phyloP scores from a whole-genome alignment of 2,888 invertebrate genomes.

The Eurytoma californica region DNA sequence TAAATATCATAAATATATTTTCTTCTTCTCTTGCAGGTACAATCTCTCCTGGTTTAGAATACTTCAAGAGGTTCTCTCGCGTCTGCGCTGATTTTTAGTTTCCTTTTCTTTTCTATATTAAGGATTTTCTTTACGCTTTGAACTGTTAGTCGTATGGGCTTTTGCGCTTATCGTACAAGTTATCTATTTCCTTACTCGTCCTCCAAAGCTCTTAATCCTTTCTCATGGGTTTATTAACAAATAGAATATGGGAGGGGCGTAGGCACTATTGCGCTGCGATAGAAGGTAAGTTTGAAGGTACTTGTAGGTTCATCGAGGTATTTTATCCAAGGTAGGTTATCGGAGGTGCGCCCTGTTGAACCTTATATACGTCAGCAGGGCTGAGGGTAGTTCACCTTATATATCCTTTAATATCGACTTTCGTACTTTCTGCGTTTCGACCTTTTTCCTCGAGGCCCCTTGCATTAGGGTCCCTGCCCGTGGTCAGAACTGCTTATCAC shows the following conservation, averaged over 20 bases:
- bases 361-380: slow-evolving; percentile 15
- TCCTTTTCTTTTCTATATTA: slow-evolving; percentile 14
- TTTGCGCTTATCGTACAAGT: no score
- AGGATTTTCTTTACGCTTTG: no score
- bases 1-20: slow-evolving; percentile 54
- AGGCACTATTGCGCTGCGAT: slow-evolving; percentile 73
- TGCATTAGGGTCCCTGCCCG: slow-evolving; percentile 63
- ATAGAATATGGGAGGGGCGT: slow-evolving; percentile 61
- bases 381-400: slow-evolving; percentile 18
- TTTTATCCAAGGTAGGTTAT: slow-evolving; percentile 68
- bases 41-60: slow-evolving; percentile 23
- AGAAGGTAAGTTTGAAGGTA: slow-evolving; percentile 73
- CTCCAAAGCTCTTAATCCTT: background rate
- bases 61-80: slow-evolving; percentile 5
- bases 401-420: slow-evolving; percentile 23
- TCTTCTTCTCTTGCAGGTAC: slow-evolving; percentile 38
- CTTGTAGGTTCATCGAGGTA: slow-evolving; percentile 73
- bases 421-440: slow-evolving; percentile 50
- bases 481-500: slow-evolving; percentile 74
- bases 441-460: slow-evolving; percentile 56
- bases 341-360: slow-evolving; percentile 33
- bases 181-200: no score
- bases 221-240: slow-evolving; percentile 35
- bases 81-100: slow-evolving; percentile 44
- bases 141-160: no score